Percentiles rank a stretch among this genome's conserved stretches.
Conservation (phyloP, 2,113 vertebrate genomes). For the Lasiurus borealis region DNA sequence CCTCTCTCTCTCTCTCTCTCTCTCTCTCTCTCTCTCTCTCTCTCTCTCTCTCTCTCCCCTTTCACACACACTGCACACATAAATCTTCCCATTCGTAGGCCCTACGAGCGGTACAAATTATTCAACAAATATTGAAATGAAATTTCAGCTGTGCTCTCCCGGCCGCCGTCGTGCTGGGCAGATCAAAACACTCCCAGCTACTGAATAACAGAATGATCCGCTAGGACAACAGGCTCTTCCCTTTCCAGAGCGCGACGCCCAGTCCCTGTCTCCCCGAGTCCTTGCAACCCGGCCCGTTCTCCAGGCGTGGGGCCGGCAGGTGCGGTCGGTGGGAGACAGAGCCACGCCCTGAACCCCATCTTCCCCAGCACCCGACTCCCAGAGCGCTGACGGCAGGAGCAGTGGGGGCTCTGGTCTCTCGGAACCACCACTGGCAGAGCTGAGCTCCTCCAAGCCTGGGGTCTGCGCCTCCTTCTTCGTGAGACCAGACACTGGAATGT, state of each 20-base stretch:
- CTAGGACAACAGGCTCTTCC: accelerated
- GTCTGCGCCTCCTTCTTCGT: not conserved
- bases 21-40: no score
- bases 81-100: not conserved
- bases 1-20: no score
- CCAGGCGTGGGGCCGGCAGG: not conserved
- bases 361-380: not conserved
- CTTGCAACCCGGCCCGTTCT: accelerated
- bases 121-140: not conserved
- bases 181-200: not conserved
- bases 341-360: not conserved
- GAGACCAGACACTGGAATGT: not conserved
- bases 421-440: not conserved
- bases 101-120: not conserved
- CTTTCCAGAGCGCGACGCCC: not conserved
- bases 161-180: not conserved
- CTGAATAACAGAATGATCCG: not conserved
- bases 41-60: no score
- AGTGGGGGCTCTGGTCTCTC: accelerated
- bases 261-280: not conserved
- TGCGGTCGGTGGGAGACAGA: accelerated
- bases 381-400: not conserved
- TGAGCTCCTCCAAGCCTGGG: not conserved
- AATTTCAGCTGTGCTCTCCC: not conserved
- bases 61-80: not conserved